These are phyloP conservation scores for Oxygymnocypris stewartii DNA, from an alignment of 2,113 vertebrate species.

Conservation along the genomic window DNA sequence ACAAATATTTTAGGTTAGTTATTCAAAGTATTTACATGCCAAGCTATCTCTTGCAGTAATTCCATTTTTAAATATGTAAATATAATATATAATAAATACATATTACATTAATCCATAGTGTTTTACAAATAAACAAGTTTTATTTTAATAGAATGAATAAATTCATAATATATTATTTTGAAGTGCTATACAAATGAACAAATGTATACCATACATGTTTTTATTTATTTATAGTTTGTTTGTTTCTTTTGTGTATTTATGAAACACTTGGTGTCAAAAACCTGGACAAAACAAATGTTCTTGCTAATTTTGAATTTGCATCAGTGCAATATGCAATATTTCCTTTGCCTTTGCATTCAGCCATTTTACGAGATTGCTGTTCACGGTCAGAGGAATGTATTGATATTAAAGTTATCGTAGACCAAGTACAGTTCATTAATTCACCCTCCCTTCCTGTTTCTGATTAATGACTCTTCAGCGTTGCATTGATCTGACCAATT, in stretches of 20 bases:
- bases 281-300: background rate
- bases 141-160: background rate
- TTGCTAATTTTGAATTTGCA: background rate
- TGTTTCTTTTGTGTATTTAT: background rate
- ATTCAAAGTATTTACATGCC: background rate
- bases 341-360: background rate
- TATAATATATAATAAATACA: no score
- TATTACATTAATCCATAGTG: background rate
- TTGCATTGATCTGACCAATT: constrained; percentile 55
- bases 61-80: background rate
- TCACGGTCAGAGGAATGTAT: background rate
- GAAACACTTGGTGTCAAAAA: background rate
- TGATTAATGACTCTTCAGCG: constrained; percentile 50
- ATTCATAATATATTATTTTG: background rate
- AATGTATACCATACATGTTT: background rate
- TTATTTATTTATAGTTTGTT: background rate
- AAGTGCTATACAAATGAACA: background rate
- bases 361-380: background rate
- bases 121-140: no score
- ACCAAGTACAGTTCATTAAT: constrained; percentile 9
- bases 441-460: background rate
- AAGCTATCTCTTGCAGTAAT: background rate
- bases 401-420: constrained; percentile 20
- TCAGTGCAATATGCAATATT: background rate
- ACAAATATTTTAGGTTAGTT: no score